Percentiles rank a stretch among this genome's conserved stretches.
Conservation (phyloP, 2,113 vertebrate species). For the Corvus hawaiiensis region DNA sequence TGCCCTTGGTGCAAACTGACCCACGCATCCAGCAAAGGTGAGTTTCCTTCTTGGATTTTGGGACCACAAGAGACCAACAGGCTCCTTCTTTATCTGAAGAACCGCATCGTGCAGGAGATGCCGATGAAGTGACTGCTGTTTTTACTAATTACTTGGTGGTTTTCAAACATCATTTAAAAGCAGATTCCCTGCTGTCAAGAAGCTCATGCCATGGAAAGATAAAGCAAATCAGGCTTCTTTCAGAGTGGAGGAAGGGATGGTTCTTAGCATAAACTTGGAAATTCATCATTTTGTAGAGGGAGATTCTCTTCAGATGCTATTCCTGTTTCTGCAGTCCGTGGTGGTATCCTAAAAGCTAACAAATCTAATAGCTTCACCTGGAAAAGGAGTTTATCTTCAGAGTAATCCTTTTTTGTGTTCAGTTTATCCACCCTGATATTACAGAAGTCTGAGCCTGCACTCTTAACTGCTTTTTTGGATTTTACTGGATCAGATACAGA, state of each 20-base stretch:
- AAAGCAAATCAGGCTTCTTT: neutral
- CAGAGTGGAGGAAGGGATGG: neutral
- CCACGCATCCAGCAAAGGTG: slow-evolving; percentile 91
- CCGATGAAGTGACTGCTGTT: neutral
- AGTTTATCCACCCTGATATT: neutral
- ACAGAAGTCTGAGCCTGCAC: neutral
- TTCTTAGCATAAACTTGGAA: neutral
- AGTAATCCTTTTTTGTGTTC: neutral
- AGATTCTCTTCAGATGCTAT: neutral
- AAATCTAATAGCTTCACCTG: slow-evolving; percentile 1
- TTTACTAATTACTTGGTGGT: neutral
- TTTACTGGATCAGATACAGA: neutral
- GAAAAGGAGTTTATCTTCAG: neutral
- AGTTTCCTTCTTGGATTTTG: neutral
- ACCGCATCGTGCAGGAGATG: rapidly evolving
- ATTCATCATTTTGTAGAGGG: neutral
- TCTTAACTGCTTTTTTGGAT: neutral
- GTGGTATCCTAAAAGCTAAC: neutral
- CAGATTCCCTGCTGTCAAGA: neutral
- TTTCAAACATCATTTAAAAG: neutral
- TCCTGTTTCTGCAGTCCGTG: neutral
- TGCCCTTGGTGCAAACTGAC: slow-evolving; percentile 90
- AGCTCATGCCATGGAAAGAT: neutral
- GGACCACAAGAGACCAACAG: neutral
- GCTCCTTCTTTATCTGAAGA: neutral